Conservation (phyloP, 2,113 vertebrate genomes). For the Pitta sordida region DNA sequence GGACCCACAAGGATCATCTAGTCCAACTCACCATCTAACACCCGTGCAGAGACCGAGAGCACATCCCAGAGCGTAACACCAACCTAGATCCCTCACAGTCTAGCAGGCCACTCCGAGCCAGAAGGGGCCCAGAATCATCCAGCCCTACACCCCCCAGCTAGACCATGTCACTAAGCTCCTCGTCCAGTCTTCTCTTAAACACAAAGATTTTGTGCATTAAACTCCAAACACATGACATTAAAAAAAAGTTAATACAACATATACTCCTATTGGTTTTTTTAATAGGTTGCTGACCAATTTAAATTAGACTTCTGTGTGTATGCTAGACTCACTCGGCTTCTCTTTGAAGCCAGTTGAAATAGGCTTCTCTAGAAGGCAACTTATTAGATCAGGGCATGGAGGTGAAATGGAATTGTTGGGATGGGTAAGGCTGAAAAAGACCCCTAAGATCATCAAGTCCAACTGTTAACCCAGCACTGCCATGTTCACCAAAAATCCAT, state of each 20-base stretch:
- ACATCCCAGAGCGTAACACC: too few species aligned
- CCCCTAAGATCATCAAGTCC: not conserved
- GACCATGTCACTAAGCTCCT: too few species aligned
- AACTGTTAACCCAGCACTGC: not conserved
- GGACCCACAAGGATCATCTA: too few species aligned
- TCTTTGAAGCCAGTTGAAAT: not conserved
- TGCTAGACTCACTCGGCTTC: not conserved
- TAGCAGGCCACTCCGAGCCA: too few species aligned
- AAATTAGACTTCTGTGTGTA: not conserved
- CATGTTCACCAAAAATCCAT: not conserved
- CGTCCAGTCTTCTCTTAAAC: too few species aligned
- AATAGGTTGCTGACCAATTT: not conserved
- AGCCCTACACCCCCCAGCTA: too few species aligned
- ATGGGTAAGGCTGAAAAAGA: not conserved
- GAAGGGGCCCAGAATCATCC: too few species aligned
- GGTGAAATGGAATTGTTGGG: not conserved
- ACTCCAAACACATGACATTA: rapidly evolving
- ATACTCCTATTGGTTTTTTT: not conserved
- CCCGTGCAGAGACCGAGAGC: too few species aligned
- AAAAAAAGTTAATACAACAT: not conserved
- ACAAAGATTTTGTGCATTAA: not conserved
- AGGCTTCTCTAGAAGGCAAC: not conserved
- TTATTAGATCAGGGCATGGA: not conserved
- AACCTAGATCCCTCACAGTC: too few species aligned
- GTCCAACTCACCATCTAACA: too few species aligned